phyloP scores from a whole-genome alignment of 2,888 invertebrate species.

The Cerastoderma edule region DNA sequence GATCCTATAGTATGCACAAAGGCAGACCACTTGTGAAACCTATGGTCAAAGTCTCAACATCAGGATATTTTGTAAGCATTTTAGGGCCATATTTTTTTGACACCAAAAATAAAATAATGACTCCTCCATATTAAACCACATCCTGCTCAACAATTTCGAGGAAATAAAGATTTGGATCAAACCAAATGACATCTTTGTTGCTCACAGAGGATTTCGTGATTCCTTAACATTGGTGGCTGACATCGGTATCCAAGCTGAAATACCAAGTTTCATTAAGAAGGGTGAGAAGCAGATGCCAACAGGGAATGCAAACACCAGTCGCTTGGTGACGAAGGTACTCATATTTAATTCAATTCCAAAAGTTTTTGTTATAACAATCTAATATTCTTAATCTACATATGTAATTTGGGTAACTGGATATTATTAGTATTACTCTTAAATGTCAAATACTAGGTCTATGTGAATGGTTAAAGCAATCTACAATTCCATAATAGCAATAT shows the following conservation, averaged over 20 bases:
- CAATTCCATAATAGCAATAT: too few species aligned
- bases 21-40: slow-evolving; percentile 48
- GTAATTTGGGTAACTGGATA: too few species aligned
- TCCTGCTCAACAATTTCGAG: slow-evolving; percentile 45
- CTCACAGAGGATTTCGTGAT: slow-evolving; percentile 54
- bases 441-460: too few species aligned
- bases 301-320: slow-evolving; percentile 44
- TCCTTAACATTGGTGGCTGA: slow-evolving; percentile 37
- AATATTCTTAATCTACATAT: too few species aligned
- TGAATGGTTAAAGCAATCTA: too few species aligned
- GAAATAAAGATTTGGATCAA: slow-evolving; percentile 41
- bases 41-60: slow-evolving; percentile 50
- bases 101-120: slow-evolving; percentile 61
- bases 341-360: too few species aligned
- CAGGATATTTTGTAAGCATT: slow-evolving; percentile 46
- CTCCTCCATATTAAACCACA: slow-evolving; percentile 48
- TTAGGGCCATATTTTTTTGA: slow-evolving; percentile 45
- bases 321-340: slow-evolving; percentile 53
- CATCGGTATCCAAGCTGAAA: slow-evolving; percentile 45
- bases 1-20: slow-evolving; percentile 45
- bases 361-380: too few species aligned
- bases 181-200: slow-evolving; percentile 46
- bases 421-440: too few species aligned
- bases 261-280: slow-evolving; percentile 40
- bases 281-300: slow-evolving; percentile 47